phyloP scores from a whole-genome alignment of 2,113 vertebrate species.

The Alethe castanea region DNA sequence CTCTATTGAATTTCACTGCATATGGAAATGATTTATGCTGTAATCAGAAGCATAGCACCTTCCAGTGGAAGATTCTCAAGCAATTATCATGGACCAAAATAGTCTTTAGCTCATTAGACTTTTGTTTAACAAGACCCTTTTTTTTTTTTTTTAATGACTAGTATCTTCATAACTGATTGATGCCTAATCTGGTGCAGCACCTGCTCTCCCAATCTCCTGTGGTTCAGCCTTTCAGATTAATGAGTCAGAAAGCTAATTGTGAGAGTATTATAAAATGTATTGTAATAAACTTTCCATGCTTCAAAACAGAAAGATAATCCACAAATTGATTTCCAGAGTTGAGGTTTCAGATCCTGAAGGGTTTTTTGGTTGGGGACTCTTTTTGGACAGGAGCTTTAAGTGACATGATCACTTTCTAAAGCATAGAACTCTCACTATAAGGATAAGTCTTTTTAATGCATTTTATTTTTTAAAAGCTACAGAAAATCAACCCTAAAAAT shows the following conservation, averaged over 20 bases:
- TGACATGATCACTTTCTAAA: not conserved
- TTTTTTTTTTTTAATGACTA: not conserved
- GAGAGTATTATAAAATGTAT: not conserved
- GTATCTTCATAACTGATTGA: not conserved
- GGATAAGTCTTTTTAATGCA: accelerated
- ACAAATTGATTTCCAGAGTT: not conserved
- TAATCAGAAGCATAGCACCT: not conserved
- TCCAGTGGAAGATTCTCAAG: not conserved
- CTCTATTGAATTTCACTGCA: not conserved
- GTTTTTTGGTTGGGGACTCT: not conserved
- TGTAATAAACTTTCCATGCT: not conserved
- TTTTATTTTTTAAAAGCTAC: not conserved
- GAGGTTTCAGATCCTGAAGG: not conserved
- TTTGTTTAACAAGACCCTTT: not conserved
- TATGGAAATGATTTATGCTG: not conserved
- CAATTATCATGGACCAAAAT: not conserved
- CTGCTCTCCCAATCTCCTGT: not conserved
- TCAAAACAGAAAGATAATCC: not conserved
- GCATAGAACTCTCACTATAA: not conserved
- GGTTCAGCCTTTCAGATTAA: not conserved
- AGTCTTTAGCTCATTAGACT: not conserved
- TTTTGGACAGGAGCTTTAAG: not conserved
- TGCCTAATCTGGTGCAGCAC: not conserved
- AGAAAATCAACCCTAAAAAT: not conserved
- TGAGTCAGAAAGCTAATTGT: not conserved